These are phyloP conservation scores for Blastomussa wellsi DNA, from an alignment of 92 coral and sea anemone species.

Conservation along the genomic window DNA sequence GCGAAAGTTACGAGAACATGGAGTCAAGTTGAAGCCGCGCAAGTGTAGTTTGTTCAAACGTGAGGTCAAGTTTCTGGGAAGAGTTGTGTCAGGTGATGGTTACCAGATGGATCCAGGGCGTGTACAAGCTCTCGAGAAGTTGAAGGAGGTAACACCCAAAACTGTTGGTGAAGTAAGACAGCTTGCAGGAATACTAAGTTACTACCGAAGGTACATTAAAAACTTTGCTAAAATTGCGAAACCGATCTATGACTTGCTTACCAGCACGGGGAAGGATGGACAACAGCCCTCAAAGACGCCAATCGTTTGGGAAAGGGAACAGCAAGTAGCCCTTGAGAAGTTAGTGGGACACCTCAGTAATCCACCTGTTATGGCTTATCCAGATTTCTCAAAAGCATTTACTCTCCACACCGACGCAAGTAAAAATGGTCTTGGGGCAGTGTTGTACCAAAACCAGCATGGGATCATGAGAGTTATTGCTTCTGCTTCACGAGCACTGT, in stretches of 20 bases:
- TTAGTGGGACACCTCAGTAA: neutral
- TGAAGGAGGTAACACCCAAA: slow-evolving; percentile 27
- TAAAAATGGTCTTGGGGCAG: too few relatives aligned
- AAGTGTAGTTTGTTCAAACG: slow-evolving; percentile 39
- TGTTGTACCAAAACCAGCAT: too few relatives aligned
- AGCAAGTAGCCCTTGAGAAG: slow-evolving; percentile 23
- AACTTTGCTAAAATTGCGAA: slow-evolving; percentile 49
- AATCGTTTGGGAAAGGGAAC: slow-evolving; percentile 25
- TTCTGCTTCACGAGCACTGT: too few relatives aligned
- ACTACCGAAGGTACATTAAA: slow-evolving; percentile 44
- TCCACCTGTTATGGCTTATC: slow-evolving; percentile 34
- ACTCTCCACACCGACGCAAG: slow-evolving; percentile 22
- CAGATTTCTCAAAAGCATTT: slow-evolving; percentile 25
- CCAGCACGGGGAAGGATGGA: slow-evolving; percentile 32
- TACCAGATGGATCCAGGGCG: slow-evolving; percentile 34
- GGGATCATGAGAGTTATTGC: too few relatives aligned
- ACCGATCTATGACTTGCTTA: slow-evolving; percentile 58
- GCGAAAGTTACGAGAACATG: slow-evolving; percentile 35
- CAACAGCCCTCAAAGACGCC: slow-evolving; percentile 54
- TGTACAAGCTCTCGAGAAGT: slow-evolving; percentile 31
- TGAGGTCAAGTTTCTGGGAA: slow-evolving; percentile 34
- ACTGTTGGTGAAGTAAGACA: slow-evolving; percentile 63
- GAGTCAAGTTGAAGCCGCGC: slow-evolving; percentile 37
- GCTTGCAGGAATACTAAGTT: slow-evolving; percentile 51
- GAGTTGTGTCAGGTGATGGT: slow-evolving; percentile 41